Conservation (phyloP, 2,797 vertebrate genomes). For the Philypnodon macrostomus region DNA sequence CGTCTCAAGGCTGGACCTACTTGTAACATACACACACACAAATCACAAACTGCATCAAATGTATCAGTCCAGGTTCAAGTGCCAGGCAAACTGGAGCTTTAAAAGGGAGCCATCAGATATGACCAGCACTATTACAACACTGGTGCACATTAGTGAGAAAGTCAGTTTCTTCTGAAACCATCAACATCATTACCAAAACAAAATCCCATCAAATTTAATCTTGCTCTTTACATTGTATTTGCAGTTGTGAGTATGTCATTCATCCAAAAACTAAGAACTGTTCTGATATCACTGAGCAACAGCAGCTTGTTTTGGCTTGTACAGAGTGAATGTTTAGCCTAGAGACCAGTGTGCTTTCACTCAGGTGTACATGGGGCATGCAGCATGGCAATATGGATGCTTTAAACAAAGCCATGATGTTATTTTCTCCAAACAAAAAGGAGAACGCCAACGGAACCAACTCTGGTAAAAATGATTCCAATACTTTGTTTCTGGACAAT, state of each 20-base stretch:
- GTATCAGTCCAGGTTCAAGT: neutral
- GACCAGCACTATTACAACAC: neutral
- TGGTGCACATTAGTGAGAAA: constrained; percentile 10
- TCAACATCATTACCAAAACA: neutral
- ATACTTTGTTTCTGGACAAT: too few relatives aligned
- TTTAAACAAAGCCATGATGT: too few relatives aligned
- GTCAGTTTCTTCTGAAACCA: constrained; percentile 8
- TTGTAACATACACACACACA: neutral
- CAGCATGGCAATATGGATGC: too few relatives aligned
- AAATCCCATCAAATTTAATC: neutral
- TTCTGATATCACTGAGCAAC: neutral
- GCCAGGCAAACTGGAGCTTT: too few relatives aligned
- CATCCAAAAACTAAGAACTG: too few relatives aligned
- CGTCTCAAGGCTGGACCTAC: too few relatives aligned
- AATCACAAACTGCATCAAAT: neutral
- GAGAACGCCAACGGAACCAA: too few relatives aligned
- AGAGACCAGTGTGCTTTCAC: constrained; percentile 20
- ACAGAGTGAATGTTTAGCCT: constrained; percentile 20
- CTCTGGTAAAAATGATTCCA: too few relatives aligned
- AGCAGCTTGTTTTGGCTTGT: constrained; percentile 12
- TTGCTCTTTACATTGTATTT: constrained; percentile 1
- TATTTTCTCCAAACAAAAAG: too few relatives aligned
- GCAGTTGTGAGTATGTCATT: too few relatives aligned
- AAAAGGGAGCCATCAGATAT: constrained; percentile 4
- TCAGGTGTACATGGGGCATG: constrained; percentile 34